Base-by-base conservation (phyloP, 2,888 invertebrate species). In the Oxyscelio sp. region DNA sequence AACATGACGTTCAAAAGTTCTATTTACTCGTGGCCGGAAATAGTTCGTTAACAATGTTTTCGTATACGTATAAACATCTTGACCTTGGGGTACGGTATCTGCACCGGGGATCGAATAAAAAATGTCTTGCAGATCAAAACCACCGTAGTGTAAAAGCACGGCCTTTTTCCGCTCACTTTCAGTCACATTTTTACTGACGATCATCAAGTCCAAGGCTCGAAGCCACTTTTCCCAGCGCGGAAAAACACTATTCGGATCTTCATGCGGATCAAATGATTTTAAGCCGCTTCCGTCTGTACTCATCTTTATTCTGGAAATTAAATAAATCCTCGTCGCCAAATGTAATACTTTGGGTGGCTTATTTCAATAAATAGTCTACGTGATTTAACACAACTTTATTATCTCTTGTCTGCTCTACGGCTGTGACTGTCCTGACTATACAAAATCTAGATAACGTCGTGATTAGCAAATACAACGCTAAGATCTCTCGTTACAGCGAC, bases 1-100 rank as follows among this genome's bases (percentile, higher is more conserved):
- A 13, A 90, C 70, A 81, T 93, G 90, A 63, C 91, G 75, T 86
- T 91, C 90, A 85, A 90, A 91, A 24, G 88, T 86, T 45, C 89
- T 91, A 80, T 90, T 90, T 85, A 89, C 89, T 63, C 85, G 80
- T 0, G 89, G 90, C 34, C 88, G 89, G 71, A 90, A 91, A 78
- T 91, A 87, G n/a, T 70, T 13, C 13, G 54, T 15, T 31, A 70
- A 21, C 2, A 24, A 27, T 43, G 61, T 61, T 11, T 61, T 40
- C 6, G 21, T 24, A 15, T 61, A 11, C 34, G n/a, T n/a, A n/a
- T n/a, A n/a, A n/a, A n/a, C n/a, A n/a, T 34, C 34, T 43, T 24
- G 22, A 27, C 27, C 63, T 21, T 54, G 54, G 9, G 19, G 40
- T 9, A 43, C 19, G 17, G 11, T 21, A 6, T 54, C 22, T 2